Evolutionary conservation across 2,113 vertebrate species (phyloP), one percentile per base, ranked within the genome.

Genomic region (Cololabis saira): DNA sequence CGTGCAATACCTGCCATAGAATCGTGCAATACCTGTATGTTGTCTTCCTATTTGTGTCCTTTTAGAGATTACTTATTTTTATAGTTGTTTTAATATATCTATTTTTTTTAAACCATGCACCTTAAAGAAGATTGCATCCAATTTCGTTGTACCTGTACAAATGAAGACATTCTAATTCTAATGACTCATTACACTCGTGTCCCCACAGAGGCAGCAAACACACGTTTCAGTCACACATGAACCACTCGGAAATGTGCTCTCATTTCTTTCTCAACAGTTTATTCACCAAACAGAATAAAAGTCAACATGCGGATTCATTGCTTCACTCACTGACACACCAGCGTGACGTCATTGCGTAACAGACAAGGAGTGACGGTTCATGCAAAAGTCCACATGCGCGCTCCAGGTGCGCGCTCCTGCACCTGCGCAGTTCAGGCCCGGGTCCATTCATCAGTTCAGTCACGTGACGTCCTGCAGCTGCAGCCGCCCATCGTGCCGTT

Each of bases 231-330:
- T 27, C 24, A 27, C 24, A 27, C 30, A 81, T 51, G 24, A 80
- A 87, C 4, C 22, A 88, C 45, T 77, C 76, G 61, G 30, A 61
- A 44, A 50, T 53, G 53, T 9, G 18, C 24, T 27, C 24, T 61
- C 1, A 12, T 12, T 72, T 16, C 63, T 63, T 18, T 14, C 52
- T 74, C 60, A 84, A 68, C 62, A 21, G 69, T 90, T 90, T 90
- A 90, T 90, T 90, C 2, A 58, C 43, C 62, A 71, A 15, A 45
- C 22, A 40, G 27, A 53, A 30, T 21, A 47, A 59, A 30, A 11
- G 30, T 43, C 61, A 55, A 65, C 63, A 43, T 1, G 37, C 18
- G 13, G 17, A 19, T 48, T 58, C 42, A 67, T 78, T 71, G 67
- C 56, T 81, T 27, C 73, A 12, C 7, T 59, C 65, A 1, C 2